Base-by-base conservation (phyloP, 2,888 invertebrate genomes). In the Lithophane leautieri region DNA sequence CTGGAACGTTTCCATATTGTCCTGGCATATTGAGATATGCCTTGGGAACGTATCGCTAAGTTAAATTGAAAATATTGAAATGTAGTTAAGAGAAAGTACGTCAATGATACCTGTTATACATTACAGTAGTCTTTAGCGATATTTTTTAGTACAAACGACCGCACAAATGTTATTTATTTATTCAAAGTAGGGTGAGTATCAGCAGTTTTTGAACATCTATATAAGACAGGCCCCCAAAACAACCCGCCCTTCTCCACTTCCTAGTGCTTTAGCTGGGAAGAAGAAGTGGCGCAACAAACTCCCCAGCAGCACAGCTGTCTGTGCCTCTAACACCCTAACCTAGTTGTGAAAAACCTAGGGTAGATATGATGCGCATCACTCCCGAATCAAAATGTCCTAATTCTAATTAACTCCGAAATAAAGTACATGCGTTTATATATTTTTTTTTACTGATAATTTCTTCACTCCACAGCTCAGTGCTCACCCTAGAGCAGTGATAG, bases 351-450 rank as follows among this genome's bases (percentile, higher is more conserved):
- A 16, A 16, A 47, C 4, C 47, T 16, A 47, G 16, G 47, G 0
- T 47, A 47, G 16, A 16, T 16, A 16, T 47, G 16, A 16, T 47
- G 47, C 16, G 47, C n/a, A n/a, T 19, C 22, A 54, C 42, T 52
- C 0, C 12, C 12, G 14, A 74, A 44, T 34, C 16, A 44, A 73
- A 73, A 73, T 22, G 14, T 25, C n/a, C n/a, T n/a, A n/a, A n/a
- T n/a, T n/a, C n/a, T n/a, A n/a, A n/a, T n/a, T 34, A 34, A 34
- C 34, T 3, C 34, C 34, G 34, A 34, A n/a, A n/a, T n/a, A n/a
- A n/a, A n/a, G n/a, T n/a, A n/a, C n/a, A n/a, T n/a, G n/a, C n/a
- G n/a, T n/a, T n/a, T n/a, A n/a, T n/a, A n/a, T n/a, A n/a, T n/a
- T n/a, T n/a, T n/a, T n/a, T n/a, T n/a, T n/a, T n/a, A n/a, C n/a